Evolutionary conservation across 2,113 vertebrate genomes (phyloP).

Genomic region (pig (Sus scrofa)): DNA sequence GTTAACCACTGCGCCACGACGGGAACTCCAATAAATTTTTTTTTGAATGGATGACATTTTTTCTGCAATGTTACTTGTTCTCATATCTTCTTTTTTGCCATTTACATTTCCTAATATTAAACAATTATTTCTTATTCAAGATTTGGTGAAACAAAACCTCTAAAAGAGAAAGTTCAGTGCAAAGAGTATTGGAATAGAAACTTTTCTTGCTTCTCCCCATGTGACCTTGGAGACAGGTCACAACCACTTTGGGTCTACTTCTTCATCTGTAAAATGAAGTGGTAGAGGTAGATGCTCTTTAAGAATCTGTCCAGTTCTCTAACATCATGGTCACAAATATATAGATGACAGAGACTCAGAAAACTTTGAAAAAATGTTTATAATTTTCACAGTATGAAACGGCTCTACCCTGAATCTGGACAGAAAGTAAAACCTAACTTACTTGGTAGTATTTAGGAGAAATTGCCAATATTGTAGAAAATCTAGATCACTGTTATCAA

Average conservation of each 20-base stretch:
- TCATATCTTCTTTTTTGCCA: neutral
- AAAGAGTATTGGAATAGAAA: neutral
- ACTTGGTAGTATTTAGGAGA: constrained; percentile 76
- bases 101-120: constrained; percentile 48
- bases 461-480: constrained; percentile 81
- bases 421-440: constrained; percentile 79
- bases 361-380: constrained; percentile 78
- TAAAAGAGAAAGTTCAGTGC: neutral
- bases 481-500: constrained; percentile 82
- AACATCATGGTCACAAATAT: constrained; percentile 69
- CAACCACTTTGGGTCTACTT: constrained; percentile 41
- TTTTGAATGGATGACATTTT: constrained; percentile 6
- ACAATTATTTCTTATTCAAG: neutral
- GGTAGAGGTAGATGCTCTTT: constrained; percentile 44
- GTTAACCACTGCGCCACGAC: no score
- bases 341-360: constrained; percentile 69
- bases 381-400: constrained; percentile 82
- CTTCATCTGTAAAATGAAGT: constrained; percentile 69
- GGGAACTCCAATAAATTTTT: no score
- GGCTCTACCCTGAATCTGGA: constrained; percentile 74
- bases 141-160: neutral
- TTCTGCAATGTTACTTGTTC: neutral
- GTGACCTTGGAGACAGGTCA: constrained; percentile 56
- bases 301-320: constrained; percentile 57
- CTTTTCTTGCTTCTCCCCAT: constrained; percentile 36